phyloP scores from a whole-genome alignment of 2,888 invertebrate genomes.

The Cataglyphis albicans region DNA sequence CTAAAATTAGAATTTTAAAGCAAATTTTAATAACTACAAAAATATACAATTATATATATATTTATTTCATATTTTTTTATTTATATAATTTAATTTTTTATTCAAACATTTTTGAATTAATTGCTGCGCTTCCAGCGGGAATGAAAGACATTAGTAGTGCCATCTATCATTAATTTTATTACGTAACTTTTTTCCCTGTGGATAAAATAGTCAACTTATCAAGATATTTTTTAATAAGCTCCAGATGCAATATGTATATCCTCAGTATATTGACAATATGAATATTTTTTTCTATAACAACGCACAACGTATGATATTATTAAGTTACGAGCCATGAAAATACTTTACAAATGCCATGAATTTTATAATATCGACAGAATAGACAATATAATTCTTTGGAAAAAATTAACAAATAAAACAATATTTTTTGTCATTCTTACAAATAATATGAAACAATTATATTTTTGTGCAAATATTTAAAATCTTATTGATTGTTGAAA shows the following conservation, averaged over 20 bases:
- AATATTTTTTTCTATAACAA: background rate
- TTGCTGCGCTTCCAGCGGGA: background rate
- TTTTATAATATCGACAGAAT: background rate
- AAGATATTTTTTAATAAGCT: background rate
- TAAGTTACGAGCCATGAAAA: constrained; percentile 56
- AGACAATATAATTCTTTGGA: background rate
- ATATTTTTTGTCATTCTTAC: constrained; percentile 6
- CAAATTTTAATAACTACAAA: background rate
- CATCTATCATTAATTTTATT: constrained; percentile 17
- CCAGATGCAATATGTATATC: constrained; percentile 2
- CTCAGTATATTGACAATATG: background rate
- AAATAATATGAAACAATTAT: background rate
- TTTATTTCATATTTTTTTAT: background rate
- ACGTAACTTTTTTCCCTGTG: constrained; percentile 3
- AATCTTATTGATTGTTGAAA: constrained; percentile 45
- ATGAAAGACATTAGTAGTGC: background rate
- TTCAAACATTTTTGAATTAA: background rate
- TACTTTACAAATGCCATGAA: constrained; percentile 28
- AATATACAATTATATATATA: background rate
- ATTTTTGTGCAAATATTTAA: background rate
- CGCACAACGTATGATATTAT: constrained; percentile 28
- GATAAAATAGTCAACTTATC: background rate
- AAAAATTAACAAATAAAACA: background rate
- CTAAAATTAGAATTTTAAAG: background rate
- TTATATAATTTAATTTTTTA: background rate